These are phyloP conservation scores for Neogobius melanostomus DNA, from an alignment of 2,113 vertebrate genomes.

Conservation along the genomic window DNA sequence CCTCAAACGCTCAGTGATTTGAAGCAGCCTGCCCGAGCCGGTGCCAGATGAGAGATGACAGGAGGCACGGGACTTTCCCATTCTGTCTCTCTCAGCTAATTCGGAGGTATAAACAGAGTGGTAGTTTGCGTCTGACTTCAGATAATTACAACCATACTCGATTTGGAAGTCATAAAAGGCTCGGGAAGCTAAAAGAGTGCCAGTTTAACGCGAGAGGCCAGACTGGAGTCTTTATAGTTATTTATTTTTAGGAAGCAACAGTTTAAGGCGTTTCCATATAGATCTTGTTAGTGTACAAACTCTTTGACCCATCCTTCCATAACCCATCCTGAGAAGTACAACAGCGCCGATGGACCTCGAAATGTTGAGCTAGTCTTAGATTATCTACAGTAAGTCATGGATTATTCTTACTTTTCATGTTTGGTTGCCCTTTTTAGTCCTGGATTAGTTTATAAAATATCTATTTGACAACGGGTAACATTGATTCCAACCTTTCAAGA, in stretches of 20 bases:
- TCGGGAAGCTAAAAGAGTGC: background rate
- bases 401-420: no score
- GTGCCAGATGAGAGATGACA: constrained; percentile 29
- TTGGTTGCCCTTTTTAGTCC: no score
- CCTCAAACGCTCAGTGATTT: constrained; percentile 32
- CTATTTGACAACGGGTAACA: no score
- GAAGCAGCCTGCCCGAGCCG: constrained; percentile 33
- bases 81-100: constrained; percentile 31
- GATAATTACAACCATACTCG: constrained; percentile 25
- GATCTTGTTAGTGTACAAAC: background rate
- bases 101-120: constrained; percentile 36
- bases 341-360: no score
- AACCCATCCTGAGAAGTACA: no score
- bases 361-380: no score
- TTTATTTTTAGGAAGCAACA: background rate
- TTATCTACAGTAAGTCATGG: no score
- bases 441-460: no score
- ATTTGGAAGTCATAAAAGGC: constrained; percentile 20
- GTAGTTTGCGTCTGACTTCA: constrained; percentile 30
- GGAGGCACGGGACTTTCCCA: constrained; percentile 20
- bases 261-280: background rate
- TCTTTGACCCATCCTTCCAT: no score
- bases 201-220: background rate
- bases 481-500: no score
- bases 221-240: background rate